Percentiles rank a stretch among this genome's conserved stretches.
Evolutionary conservation across 2,113 vertebrate species (phyloP).

Genomic region (Tympanuchus pallidicinctus): DNA sequence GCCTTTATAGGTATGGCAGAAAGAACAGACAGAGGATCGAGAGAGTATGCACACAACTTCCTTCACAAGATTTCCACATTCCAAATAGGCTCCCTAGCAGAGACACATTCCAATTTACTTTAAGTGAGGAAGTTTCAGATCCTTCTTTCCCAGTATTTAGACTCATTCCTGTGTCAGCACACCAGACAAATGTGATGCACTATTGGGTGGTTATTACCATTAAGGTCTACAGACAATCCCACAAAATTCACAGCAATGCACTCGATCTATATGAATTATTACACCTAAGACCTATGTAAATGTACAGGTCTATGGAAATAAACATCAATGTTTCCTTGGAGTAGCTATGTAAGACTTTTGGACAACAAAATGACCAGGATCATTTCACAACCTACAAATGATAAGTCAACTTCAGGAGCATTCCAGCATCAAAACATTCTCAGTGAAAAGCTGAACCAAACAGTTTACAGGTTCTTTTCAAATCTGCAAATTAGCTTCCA

Average conservation of each 20-base stretch:
- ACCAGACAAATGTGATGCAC: not conserved
- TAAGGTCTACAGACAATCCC: not conserved
- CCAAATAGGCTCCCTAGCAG: not conserved
- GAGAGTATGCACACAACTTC: rapidly evolving
- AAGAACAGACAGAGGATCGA: not conserved
- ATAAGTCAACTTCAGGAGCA: not conserved
- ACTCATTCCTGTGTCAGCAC: not conserved
- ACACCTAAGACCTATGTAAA: not conserved
- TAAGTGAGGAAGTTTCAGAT: not conserved
- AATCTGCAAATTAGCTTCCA: not conserved
- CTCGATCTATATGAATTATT: not conserved
- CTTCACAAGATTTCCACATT: not conserved
- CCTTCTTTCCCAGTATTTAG: not conserved
- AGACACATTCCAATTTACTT: not conserved
- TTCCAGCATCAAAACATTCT: not conserved
- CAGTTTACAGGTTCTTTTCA: not conserved
- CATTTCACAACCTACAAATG: not conserved
- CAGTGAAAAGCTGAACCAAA: not conserved
- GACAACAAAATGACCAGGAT: not conserved
- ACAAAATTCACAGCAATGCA: not conserved
- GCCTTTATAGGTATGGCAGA: not conserved
- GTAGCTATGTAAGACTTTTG: not conserved
- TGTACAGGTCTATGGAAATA: not conserved
- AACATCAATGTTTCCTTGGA: not conserved
- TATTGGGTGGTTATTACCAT: rapidly evolving